phyloP scores from a whole-genome alignment of 2,888 invertebrate genomes.

The Caenorhabditis sp. region DNA sequence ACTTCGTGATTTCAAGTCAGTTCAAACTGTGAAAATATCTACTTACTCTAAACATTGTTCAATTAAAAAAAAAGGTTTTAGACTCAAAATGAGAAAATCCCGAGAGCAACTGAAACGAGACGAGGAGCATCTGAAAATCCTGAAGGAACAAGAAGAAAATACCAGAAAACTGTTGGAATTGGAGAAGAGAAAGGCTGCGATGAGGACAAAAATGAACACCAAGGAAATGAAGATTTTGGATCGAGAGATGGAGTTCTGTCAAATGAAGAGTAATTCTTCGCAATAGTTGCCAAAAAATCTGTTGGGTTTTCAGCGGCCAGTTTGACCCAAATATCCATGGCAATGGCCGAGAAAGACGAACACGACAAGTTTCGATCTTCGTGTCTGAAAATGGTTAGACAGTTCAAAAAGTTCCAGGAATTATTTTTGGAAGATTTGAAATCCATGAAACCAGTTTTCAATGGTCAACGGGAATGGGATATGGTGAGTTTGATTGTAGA shows the following conservation, averaged over 20 bases:
- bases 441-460: neutral
- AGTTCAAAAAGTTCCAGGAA: slow-evolving; percentile 9
- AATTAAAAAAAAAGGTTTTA: no score
- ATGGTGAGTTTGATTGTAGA: neutral
- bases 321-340: neutral
- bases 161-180: neutral
- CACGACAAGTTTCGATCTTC: neutral
- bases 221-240: neutral
- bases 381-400: neutral
- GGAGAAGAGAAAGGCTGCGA: neutral
- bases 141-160: neutral
- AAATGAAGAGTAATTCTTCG: slow-evolving; percentile 19
- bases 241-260: neutral
- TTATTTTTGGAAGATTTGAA: neutral
- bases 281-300: no score
- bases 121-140: neutral
- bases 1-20: no score
- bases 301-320: slow-evolving; percentile 5
- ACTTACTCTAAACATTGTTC: no score
- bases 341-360: neutral
- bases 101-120: no score
- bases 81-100: no score
- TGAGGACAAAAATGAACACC: neutral
- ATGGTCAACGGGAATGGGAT: neutral
- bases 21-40: no score